Evolutionary conservation across 2,113 vertebrate genomes (phyloP), one percentile per base, ranked within the genome.

Genomic region (Electrona antarctica): DNA sequence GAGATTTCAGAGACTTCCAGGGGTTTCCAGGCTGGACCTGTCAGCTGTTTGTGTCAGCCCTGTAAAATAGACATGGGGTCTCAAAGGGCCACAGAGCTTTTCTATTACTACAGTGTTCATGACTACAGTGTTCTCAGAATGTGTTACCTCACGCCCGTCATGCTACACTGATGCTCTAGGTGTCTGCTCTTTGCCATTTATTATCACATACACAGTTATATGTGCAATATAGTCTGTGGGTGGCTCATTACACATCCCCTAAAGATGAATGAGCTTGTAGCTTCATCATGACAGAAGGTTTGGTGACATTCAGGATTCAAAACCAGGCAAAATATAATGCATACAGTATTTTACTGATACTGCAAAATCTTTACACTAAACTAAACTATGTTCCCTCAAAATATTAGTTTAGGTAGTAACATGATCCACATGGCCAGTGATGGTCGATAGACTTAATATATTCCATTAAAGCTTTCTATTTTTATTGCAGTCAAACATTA

Each of bases 391-490:
- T 13, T 70, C 8, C 41, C 62, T 68, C n/a, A 50, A 28, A 83
- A 79, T 80, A 80, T 87, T 69, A 68, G 69, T 81, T 83, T 71
- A 52, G 71, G 66, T 63, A 70, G 46, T 15, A 74, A 81, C 80
- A 79, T 76, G 51, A 87, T 71, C 41, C 51, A 56, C 56, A 45
- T 67, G 12, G 67, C 61, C 3, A 3, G 7, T 33, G 60, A 75
- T 82, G 84, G 88, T 77, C 71, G 79, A 86, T 85, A 67, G 71
- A 13, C 68, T 73, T 85, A 70, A 82, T 82, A 71, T 82, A 52
- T 85, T 85, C 88, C 47, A 85, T 89, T 78, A 82, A 71, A 50
- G 67, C 76, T 86, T 63, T 76, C 50, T 82, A 69, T 74, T 86
- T 72, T 11, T 47, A 48, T 50, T 29, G 67, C 77, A 77, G 85